These are phyloP conservation scores for Acanthaster planci DNA, from an alignment of 35 echinoderm and acorn worm genomes.

Conservation along the genomic window DNA sequence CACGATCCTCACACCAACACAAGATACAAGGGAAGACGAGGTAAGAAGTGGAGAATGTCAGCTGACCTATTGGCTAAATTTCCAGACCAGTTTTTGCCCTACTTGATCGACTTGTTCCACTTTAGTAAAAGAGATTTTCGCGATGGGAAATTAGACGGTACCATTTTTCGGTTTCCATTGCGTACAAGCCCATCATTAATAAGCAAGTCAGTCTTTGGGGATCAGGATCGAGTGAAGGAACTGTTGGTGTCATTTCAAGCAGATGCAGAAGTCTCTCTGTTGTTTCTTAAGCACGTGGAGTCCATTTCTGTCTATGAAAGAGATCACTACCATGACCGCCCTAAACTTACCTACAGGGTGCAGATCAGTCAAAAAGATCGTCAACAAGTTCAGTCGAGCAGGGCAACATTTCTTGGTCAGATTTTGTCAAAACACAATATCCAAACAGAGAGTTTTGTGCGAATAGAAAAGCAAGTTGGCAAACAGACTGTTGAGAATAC, in stretches of 20 bases:
- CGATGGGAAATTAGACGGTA: conserved; percentile 5
- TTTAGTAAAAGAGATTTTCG: background rate
- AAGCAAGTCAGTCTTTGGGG: background rate
- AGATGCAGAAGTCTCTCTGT: conserved; percentile 38
- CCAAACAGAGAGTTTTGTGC: no score
- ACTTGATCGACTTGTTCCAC: background rate
- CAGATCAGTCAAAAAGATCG: background rate
- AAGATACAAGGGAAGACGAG: conserved; percentile 18
- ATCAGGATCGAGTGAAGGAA: background rate
- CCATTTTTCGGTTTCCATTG: conserved; percentile 35
- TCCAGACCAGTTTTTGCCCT: conserved; percentile 28
- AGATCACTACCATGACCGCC: background rate
- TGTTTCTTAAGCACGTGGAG: conserved; percentile 31
- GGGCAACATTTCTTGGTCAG: no score
- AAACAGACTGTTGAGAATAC: background rate
- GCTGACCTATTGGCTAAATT: background rate
- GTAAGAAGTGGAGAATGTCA: conserved; percentile 24
- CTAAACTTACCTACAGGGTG: conserved; percentile 1
- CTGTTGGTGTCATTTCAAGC: conserved; percentile 13
- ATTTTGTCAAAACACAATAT: no score
- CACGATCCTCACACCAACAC: conserved; percentile 14
- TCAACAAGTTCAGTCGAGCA: no score
- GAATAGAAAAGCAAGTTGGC: no score
- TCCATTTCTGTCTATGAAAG: conserved; percentile 22
- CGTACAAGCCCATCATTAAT: background rate